Base-by-base conservation (phyloP, 2,888 invertebrate genomes). In the Cabera pusaria region DNA sequence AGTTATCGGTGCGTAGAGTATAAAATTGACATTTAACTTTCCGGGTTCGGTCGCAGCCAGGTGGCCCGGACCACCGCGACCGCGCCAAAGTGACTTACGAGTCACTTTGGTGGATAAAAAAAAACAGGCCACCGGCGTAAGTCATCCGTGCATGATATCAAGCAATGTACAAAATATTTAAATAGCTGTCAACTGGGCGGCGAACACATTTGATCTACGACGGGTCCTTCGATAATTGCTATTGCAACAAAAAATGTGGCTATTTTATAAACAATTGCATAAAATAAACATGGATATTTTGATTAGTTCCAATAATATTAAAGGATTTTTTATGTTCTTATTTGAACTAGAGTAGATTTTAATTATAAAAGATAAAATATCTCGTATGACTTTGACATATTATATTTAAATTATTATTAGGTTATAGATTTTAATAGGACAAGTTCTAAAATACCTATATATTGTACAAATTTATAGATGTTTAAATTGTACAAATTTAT, bases 51-150 rank as follows among this genome's bases (percentile, higher is more conserved):
- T 51, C 59, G 70, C 71, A 70, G 40, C 44, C 45, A 70, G 71
- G 67, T 70, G 73, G 59, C 42, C 29, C 29, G 55, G 82, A 80
- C 82, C 84, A 82, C 83, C 82, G 60, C 75, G 79, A 70, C 73
- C 81, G 74, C 63, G 50, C 58, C 83, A 84, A 85, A 78, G 84
- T 86, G 76, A 86, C 81, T 77, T 80, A 80, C 77, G 74, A 77
- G 70, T 83, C 71, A 84, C 82, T 74, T 84, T 83, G 81, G 65
- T 62, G 34, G 47, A 52, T 53, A 66, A 72, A 75, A 72, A 78
- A 78, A 71, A 70, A 67, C 76, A 71, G 80, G 83, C 79, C 83
- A 78, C 64, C 68, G 68, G 66, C 68, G 73, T 75, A 82, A 85
- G 75, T 74, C 79, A 79, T 79, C 78, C 78, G 60, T 80, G 85